phyloP scores from a whole-genome alignment of 2,888 invertebrate species.

The Brenthis daphne region DNA sequence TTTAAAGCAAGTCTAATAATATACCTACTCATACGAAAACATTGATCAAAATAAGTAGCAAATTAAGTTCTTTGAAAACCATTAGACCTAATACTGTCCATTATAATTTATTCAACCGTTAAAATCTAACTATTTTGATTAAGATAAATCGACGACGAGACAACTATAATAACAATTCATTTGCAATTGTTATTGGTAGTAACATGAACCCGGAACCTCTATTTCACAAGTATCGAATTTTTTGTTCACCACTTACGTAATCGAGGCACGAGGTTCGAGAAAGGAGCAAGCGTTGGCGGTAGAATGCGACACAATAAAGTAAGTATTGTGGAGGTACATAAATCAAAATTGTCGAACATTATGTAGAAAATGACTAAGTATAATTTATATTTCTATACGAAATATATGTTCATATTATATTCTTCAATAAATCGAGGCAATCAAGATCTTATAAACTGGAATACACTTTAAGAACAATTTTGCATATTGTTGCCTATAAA shows the following conservation, averaged over 20 bases:
- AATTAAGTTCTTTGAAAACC: background rate
- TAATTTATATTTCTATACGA: too few species aligned
- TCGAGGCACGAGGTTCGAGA: conserved; percentile 14
- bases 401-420: too few species aligned
- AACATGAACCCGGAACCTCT: conserved; percentile 39
- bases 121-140: conserved; percentile 3
- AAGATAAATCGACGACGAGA: background rate
- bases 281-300: conserved; percentile 20
- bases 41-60: background rate
- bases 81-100: conserved; percentile 3
- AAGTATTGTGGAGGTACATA: conserved; percentile 4
- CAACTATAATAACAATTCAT: conserved; percentile 9
- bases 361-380: too few species aligned
- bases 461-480: too few species aligned
- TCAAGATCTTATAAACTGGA: too few species aligned
- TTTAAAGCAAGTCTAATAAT: too few species aligned
- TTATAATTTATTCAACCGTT: background rate
- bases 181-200: conserved; percentile 15
- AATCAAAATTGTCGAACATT: too few species aligned
- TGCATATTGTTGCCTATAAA: too few species aligned
- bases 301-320: conserved; percentile 13
- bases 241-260: conserved; percentile 35
- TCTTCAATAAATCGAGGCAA: too few species aligned
- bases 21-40: background rate
- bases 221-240: conserved; percentile 36